Evolutionary conservation across 2,113 vertebrate genomes (phyloP), one percentile per base, ranked within the genome.

Genomic region (Thymallus thymallus): DNA sequence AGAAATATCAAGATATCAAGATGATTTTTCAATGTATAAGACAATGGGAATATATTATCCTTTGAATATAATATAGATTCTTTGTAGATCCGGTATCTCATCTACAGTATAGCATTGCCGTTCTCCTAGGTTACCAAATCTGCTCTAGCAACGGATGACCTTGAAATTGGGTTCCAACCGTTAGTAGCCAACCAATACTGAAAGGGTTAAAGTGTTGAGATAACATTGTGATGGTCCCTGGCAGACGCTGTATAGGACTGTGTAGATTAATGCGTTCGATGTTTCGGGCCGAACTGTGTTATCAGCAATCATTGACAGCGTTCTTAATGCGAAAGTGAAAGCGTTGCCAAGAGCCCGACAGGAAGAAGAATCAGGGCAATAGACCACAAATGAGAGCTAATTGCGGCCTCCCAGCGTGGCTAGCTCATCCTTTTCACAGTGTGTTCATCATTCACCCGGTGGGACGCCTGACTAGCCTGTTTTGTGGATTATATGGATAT

Each of bases 331-430:
- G 83, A 79, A 75, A 78, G 76, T 82, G 61, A 82, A 72, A 73
- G 76, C 51, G 55, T 81, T 85, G 85, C 84, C 83, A 85, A 86
- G 84, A 78, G 56, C 69, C 72, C 70, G 83, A 77, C 86, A 84
- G 86, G 75, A 84, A 77, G 81, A 87, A 82, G 78, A 85, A 85
- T 88, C 80, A 76, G 61, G 55, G 68, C 79, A 78, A 88, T 66
- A 81, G 78, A 83, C 81, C 82, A 81, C 72, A 68, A 81, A 87
- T 68, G 32, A 82, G 77, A 69, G 79, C 83, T 85, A 88, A 87
- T 85, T 76, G 76, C 79, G 80, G 73, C 73, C 80, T 76, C 41
- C 86, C 79, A 68, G 80, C 58, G 35, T 65, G 48, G 75, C 74
- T 74, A 64, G 73, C 80, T 22, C 79, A 84, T 84, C 76, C 84